Base-by-base conservation (phyloP, 1,140 invertebrate species). In the Pseudomyrmex cubaensis region DNA sequence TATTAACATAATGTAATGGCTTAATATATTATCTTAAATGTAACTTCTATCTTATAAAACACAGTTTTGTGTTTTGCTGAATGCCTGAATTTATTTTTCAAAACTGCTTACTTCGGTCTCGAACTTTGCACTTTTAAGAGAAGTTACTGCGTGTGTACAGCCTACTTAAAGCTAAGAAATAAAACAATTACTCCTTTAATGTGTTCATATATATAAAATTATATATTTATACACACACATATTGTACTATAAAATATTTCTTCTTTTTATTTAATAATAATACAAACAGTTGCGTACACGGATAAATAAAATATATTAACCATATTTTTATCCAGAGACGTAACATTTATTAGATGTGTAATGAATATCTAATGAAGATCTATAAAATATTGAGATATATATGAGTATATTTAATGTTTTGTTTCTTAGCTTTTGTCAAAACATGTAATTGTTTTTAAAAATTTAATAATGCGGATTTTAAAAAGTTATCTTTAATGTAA, bases 221-320 rank as follows among this genome's bases (percentile, higher is more conserved):
- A 12, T 50, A 50, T 50, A 9, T 67, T 48, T 48, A 20, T 20
- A 7, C 50, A 50, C 44, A 67, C 48, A 22, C 17, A 48, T 22
- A 13, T 13, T 66, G 1, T 66, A 66, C 25, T 35, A 10, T 20
- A 48, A 66, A 48, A 46, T 66, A 66, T 12, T 25, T 3, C 10
- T 64, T 17, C 9, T 59, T 17, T n/a, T 7, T 63, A 12, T 46
- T 46, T 46, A 46, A 46, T 35, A 64, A 46, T 35, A 64, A 46
- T 64, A 46, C 9, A 64, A 17, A 25, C 17, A 46, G 1, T 46
- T 17, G 52, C 13, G 7, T 69, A 13, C 25, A 44, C 2, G 2
- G n/a, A 72, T 44, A 1, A 12, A 44, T 56, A 72, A n/a, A 72
- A 35, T 35, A 44, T 56, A 44, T 70, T 70, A 25, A 70, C 52